Conservation (phyloP, 2,888 invertebrate genomes). For the Temnothorax rugatulus region DNA sequence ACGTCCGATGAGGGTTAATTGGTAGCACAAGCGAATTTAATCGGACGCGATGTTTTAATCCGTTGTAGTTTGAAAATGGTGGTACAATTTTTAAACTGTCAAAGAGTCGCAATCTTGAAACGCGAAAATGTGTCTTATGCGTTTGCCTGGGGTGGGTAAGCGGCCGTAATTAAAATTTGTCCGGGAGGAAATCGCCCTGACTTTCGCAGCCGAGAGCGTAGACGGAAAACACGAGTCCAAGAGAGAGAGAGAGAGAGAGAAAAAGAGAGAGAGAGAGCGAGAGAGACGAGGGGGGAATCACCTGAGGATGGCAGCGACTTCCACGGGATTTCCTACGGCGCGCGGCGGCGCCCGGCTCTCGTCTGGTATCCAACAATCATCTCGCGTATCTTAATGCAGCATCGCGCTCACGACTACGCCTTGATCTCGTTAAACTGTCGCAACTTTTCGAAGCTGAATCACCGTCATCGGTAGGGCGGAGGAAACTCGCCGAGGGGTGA, state of each 20-base stretch:
- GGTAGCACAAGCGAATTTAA: not conserved
- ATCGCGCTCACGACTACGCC: constrained; percentile 46
- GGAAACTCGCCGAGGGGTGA: not conserved
- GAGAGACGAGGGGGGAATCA: constrained; percentile 8
- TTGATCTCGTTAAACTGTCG: constrained; percentile 68
- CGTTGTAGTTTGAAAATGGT: not conserved
- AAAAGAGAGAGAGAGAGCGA: too few relatives aligned
- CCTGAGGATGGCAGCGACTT: constrained; percentile 54
- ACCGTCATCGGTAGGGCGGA: not conserved
- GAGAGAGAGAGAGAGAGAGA: not conserved
- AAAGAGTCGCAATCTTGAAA: constrained; percentile 18
- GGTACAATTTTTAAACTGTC: not conserved
- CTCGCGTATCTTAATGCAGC: constrained; percentile 58
- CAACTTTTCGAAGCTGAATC: constrained; percentile 60
- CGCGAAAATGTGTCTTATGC: not conserved
- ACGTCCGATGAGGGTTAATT: too few relatives aligned
- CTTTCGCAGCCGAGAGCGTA: not conserved
- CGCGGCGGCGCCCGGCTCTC: constrained; percentile 14
- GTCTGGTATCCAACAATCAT: constrained; percentile 56
- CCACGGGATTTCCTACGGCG: constrained; percentile 38
- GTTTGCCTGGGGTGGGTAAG: constrained; percentile 10
- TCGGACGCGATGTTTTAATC: not conserved
- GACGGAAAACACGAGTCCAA: not conserved
- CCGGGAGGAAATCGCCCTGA: not conserved
- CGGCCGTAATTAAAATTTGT: constrained; percentile 55